Evolutionary conservation across 2,888 invertebrate genomes (phyloP), one percentile per base, ranked within the genome.

Genomic region (Unio pictorum): DNA sequence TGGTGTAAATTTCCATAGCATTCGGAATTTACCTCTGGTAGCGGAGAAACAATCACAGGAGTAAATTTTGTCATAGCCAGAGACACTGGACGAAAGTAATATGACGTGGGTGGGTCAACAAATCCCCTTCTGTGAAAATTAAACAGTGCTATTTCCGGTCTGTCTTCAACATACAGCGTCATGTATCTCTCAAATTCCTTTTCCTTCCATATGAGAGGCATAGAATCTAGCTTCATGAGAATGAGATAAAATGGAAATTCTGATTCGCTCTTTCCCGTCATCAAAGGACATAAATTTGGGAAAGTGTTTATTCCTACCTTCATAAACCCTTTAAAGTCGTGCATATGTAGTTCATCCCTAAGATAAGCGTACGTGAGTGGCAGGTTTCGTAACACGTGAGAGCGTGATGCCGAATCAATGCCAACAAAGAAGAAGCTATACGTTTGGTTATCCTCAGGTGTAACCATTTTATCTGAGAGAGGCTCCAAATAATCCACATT

Each of bases 201-300:
- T 81, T 93, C 92, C 72, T 95, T 94, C 96, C 96, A 97, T 64
- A 97, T 91, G 79, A 96, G 94, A 0, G 94, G 93, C 84, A 96
- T 63, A 20, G 73, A 58, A 28, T 82, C 80, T 11, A 74, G 30
- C 59, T 70, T 61, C 1, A 30, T 60, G 28, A 67, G 55, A 8
- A 77, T 57, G 55, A 69, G 71, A n/a, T 55, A 61, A 28, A 65
- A 60, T 0, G 59, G 62, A 17, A 69, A 68, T 15, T 56, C 55
- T 15, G 64, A 63, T 23, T 68, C 64, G 4, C 66, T 65, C 28
- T 55, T 67, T 6, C 80, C 80, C 0, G 78, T 74, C 59, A 80
- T 59, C 20, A 80, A 61, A 20, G 80, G 74, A 2, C 73, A 61
- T 7, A 74, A 20, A 66, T 80, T 80, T 5, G 80, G 80, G 63